phyloP scores from a whole-genome alignment of 2,113 vertebrate species.

The Rhagologus leucostigma region DNA sequence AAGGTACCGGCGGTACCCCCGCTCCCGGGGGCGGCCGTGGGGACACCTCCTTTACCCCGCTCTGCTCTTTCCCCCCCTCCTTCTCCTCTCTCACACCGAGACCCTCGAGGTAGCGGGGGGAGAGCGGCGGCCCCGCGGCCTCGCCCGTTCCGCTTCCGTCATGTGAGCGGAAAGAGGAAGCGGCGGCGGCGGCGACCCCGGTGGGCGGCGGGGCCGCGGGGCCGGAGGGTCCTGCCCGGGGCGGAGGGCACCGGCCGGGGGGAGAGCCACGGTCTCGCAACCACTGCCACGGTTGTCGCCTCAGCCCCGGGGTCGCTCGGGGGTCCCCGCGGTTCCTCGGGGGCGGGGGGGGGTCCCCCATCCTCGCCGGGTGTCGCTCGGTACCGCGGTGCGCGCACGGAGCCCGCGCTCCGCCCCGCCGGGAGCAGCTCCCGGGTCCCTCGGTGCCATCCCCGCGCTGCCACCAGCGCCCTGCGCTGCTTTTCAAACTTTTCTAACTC shows the following conservation, averaged over 20 bases:
- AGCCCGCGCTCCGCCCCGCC: background rate
- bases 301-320: background rate
- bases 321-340: background rate
- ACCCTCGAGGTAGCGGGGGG: background rate
- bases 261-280: background rate
- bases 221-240: background rate
- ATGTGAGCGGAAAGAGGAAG: background rate
- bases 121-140: background rate
- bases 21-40: background rate
- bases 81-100: background rate
- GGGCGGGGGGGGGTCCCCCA: too few species aligned
- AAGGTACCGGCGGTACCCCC: background rate
- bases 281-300: background rate
- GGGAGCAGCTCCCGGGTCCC: background rate
- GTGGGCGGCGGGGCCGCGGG: background rate
- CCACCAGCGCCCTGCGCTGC: background rate
- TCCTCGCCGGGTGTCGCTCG: too few species aligned
- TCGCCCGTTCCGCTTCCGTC: background rate
- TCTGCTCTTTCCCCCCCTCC: fast-evolving
- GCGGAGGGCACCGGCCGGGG: background rate
- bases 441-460: background rate
- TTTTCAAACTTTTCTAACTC: background rate
- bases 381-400: too few species aligned
- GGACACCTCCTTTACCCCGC: fast-evolving
- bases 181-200: background rate